phyloP scores from a whole-genome alignment of 2,888 invertebrate genomes.

The Coleophora deauratella region DNA sequence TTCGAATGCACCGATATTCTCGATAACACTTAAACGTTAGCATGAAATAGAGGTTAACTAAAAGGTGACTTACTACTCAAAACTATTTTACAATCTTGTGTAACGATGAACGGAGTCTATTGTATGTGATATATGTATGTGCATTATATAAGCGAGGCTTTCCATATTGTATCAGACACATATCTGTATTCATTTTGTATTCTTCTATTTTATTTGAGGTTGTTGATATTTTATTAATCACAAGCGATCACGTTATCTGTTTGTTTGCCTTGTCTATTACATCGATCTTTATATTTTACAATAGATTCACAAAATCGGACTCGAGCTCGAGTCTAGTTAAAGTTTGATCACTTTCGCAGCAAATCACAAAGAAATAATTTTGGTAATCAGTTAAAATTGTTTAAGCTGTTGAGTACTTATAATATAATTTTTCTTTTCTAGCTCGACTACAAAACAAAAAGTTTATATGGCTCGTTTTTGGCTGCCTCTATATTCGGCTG shows the following conservation, averaged over 20 bases:
- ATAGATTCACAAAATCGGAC: slow-evolving; percentile 1
- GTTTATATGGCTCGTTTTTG: slow-evolving; percentile 72
- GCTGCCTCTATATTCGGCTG: slow-evolving; percentile 71
- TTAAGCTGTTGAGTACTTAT: slow-evolving; percentile 53
- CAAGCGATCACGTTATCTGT: slow-evolving; percentile 48
- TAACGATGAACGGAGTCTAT: slow-evolving; percentile 36
- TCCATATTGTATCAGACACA: slow-evolving; percentile 48
- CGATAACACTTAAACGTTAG: slow-evolving; percentile 13
- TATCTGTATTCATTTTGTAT: slow-evolving; percentile 31
- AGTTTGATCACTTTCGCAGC: slow-evolving; percentile 12
- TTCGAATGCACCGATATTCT: slow-evolving; percentile 29
- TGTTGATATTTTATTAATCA: slow-evolving; percentile 31
- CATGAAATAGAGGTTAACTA: slow-evolving; percentile 46
- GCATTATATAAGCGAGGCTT: slow-evolving; percentile 56
- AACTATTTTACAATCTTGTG: slow-evolving; percentile 62
- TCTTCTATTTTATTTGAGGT: slow-evolving; percentile 28
- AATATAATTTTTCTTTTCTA: slow-evolving; percentile 64
- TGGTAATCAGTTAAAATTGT: slow-evolving; percentile 21
- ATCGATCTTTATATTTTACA: background rate
- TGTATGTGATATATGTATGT: slow-evolving; percentile 55
- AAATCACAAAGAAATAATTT: slow-evolving; percentile 13
- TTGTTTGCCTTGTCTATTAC: slow-evolving; percentile 46
- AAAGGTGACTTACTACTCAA: slow-evolving; percentile 84
- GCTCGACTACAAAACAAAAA: slow-evolving; percentile 70
- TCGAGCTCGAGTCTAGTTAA: slow-evolving; percentile 10